A percentile compares a stretch with the other conserved stretches of the same genome.
Conservation (phyloP, 2,888 invertebrate species). For the Caenorhabditis zanzibari region DNA sequence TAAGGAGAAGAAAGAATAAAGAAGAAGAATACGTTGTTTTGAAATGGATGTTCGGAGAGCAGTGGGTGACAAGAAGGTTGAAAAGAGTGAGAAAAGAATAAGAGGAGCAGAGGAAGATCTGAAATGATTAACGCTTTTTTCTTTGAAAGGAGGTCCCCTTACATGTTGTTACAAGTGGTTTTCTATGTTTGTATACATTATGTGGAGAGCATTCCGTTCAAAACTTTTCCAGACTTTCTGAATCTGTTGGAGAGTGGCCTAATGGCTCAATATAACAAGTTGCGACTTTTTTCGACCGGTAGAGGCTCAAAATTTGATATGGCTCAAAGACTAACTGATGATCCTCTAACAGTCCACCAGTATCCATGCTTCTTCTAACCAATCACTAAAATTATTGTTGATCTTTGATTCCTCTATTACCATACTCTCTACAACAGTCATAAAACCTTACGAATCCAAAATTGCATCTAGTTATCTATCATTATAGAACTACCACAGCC, state of each 20-base stretch:
- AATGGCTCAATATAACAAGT: too few species aligned
- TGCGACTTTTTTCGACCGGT: too few species aligned
- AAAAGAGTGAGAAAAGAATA: constrained; percentile 35
- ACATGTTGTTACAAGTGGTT: background rate
- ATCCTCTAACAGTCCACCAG: too few species aligned
- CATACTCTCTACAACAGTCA: background rate
- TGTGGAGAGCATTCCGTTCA: constrained; percentile 1
- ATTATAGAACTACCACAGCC: constrained; percentile 4
- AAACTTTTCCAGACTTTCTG: background rate
- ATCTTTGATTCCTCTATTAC: background rate
- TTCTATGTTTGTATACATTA: background rate
- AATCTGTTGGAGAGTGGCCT: too few species aligned
- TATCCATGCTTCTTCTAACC: too few species aligned
- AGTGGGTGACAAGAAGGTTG: constrained; percentile 57
- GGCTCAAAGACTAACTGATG: too few species aligned
- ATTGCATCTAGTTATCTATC: constrained; percentile 15
- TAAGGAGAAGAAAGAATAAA: constrained; percentile 35
- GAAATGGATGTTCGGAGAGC: constrained; percentile 42
- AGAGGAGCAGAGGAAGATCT: constrained; percentile 24
- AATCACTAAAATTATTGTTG: background rate
- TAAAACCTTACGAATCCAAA: background rate
- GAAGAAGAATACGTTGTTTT: constrained; percentile 52
- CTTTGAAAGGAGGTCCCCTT: background rate
- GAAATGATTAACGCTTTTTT: constrained; percentile 58
- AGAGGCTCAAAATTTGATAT: too few species aligned